These are phyloP conservation scores for Apodemia mormo DNA, from an alignment of 2,888 invertebrate species.

Conservation along the genomic window DNA sequence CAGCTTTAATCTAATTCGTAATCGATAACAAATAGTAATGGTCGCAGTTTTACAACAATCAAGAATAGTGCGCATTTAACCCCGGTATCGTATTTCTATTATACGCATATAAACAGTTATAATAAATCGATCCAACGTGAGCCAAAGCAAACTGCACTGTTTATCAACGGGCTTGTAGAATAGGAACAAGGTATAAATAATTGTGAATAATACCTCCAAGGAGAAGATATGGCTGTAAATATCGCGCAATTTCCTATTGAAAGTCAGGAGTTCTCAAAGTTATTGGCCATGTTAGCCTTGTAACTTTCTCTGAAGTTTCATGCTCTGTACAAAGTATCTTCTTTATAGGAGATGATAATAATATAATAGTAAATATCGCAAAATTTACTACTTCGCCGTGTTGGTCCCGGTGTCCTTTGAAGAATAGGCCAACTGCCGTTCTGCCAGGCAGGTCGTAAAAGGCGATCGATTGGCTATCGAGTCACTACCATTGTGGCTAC, in stretches of 20 bases:
- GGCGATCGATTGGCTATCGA: too few species aligned
- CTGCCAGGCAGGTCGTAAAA: too few species aligned
- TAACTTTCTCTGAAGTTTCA: not conserved
- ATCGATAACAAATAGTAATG: constrained; percentile 4
- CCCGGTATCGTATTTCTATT: constrained; percentile 40
- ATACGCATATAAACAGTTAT: constrained; percentile 40
- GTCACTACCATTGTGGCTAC: too few species aligned
- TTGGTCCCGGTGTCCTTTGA: too few species aligned
- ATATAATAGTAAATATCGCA: too few species aligned
- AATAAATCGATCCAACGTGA: constrained; percentile 29
- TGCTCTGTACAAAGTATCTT: not conserved
- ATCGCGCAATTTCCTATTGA: constrained; percentile 15
- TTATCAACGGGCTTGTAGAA: constrained; percentile 28
- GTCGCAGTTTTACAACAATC: constrained; percentile 35
- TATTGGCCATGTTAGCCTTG: not conserved
- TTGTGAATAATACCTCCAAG: constrained; percentile 19
- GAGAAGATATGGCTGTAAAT: not conserved
- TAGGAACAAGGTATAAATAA: constrained; percentile 21
- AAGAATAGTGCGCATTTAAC: constrained; percentile 38
- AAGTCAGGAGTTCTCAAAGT: not conserved
- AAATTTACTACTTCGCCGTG: too few species aligned
- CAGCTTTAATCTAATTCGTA: too few species aligned
- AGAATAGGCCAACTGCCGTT: too few species aligned
- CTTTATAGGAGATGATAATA: not conserved
- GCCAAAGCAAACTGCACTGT: constrained; percentile 30